These are phyloP conservation scores for Aspidoscelis tigris DNA, from an alignment of 2,113 vertebrate genomes.

Conservation along the genomic window DNA sequence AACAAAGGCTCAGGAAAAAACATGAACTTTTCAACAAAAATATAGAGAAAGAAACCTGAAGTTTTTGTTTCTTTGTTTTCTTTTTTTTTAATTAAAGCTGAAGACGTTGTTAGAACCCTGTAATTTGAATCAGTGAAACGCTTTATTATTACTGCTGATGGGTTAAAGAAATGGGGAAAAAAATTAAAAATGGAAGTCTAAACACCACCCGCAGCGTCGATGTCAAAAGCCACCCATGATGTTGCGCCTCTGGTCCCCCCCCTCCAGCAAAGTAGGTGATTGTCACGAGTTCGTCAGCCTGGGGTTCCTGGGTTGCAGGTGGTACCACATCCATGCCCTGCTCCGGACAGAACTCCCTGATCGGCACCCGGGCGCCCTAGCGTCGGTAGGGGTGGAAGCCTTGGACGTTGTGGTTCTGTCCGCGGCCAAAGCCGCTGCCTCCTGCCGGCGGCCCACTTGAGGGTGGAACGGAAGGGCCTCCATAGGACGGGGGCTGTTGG, in stretches of 20 bases:
- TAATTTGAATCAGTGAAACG: constrained; percentile 90
- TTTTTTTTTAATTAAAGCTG: constrained; percentile 91
- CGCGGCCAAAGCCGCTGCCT: constrained; percentile 89
- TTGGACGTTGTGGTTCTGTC: constrained; percentile 98
- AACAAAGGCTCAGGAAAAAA: constrained; percentile 96
- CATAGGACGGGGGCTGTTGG: constrained; percentile 89
- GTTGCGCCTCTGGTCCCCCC: constrained; percentile 72
- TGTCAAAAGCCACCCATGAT: constrained; percentile 73
- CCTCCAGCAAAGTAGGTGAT: constrained; percentile 81
- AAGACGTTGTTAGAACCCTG: constrained; percentile 95
- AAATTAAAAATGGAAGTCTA: constrained; percentile 90
- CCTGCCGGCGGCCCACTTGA: constrained; percentile 85
- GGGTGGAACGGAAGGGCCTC: constrained; percentile 88
- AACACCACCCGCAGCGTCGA: constrained; percentile 89
- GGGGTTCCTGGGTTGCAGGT: constrained; percentile 74
- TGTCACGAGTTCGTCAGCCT: constrained; percentile 84
- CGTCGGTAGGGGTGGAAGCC: constrained; percentile 98
- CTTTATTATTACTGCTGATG: constrained; percentile 98
- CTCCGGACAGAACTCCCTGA: constrained; percentile 84
- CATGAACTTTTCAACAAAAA: constrained; percentile 58
- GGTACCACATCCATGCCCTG: constrained; percentile 72
- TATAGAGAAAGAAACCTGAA: constrained; percentile 82
- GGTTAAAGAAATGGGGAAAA: constrained; percentile 87
- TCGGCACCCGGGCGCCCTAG: constrained; percentile 78
- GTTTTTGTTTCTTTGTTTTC: constrained; percentile 27